A percentile compares a stretch with the other conserved stretches of the same genome.
Conservation (phyloP, 2,113 vertebrate genomes). For the Oreochromis spilurus region DNA sequence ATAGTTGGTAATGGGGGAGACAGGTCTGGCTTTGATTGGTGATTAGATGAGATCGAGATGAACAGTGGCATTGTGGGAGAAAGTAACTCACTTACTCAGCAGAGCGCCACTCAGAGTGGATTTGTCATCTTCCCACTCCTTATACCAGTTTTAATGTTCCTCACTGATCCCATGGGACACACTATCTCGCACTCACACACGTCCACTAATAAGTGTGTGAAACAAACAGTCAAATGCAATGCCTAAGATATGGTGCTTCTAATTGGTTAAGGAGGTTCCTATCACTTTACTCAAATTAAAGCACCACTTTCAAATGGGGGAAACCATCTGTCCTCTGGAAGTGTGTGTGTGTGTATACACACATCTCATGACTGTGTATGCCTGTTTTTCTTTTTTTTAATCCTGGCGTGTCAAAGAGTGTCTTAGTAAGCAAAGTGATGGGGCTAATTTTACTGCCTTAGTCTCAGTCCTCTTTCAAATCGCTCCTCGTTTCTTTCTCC, state of each 20-base stretch:
- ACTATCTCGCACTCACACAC: not conserved
- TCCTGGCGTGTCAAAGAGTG: slow-evolving; percentile 39
- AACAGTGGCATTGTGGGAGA: slow-evolving; percentile 31
- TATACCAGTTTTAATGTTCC: slow-evolving; percentile 29
- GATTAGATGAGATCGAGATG: slow-evolving; percentile 42
- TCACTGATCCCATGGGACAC: slow-evolving; percentile 1
- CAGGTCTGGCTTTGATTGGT: slow-evolving; percentile 35
- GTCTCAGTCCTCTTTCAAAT: slow-evolving; percentile 33
- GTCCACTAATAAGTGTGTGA: slow-evolving; percentile 2
- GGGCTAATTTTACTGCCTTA: slow-evolving; percentile 58
- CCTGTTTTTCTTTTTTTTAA: slow-evolving; percentile 22
- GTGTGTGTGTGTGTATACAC: not conserved
- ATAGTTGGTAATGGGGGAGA: slow-evolving; percentile 11
- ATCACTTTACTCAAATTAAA: slow-evolving; percentile 64
- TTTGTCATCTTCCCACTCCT: slow-evolving; percentile 29
- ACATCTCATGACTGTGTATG: not conserved
- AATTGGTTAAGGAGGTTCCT: slow-evolving; percentile 67
- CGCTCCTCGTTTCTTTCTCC: not conserved
- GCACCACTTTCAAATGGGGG: slow-evolving; percentile 33
- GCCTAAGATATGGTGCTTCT: slow-evolving; percentile 28
- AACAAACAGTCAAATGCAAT: slow-evolving; percentile 1
- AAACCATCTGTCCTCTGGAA: slow-evolving; percentile 51
- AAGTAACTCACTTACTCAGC: not conserved
- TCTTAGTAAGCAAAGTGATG: slow-evolving; percentile 49
- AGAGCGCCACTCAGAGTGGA: not conserved